Percentiles rank a stretch among this genome's conserved stretches.
Conservation (phyloP, 1,140 invertebrate species). For the Scaptodrosophila lebanonensis region DNA sequence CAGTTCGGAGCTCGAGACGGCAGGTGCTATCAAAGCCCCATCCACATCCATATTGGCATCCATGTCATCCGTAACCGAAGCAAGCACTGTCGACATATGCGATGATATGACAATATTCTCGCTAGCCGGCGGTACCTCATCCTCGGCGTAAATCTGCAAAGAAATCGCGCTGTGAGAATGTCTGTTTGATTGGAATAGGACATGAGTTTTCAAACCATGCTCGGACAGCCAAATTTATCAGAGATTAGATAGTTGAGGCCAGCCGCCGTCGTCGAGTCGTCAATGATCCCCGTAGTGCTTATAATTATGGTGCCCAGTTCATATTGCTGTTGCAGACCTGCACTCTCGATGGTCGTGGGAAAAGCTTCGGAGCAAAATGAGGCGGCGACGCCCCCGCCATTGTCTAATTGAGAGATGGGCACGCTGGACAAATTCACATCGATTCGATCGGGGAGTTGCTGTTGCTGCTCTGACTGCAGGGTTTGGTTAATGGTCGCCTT, state of each 20-base stretch:
- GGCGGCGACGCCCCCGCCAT: not conserved
- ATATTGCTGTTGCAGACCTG: conserved; percentile 32
- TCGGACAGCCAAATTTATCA: conserved; percentile 25
- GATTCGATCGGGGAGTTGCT: no score
- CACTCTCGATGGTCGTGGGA: conserved; percentile 2
- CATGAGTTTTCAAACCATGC: conserved; percentile 25
- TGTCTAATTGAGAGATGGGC: not conserved
- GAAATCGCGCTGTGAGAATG: not conserved
- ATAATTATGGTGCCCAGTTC: conserved; percentile 48
- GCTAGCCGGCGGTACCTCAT: conserved; percentile 21
- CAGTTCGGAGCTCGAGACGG: conserved; percentile 10
- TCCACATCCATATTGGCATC: conserved; percentile 14
- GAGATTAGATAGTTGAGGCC: conserved; percentile 24
- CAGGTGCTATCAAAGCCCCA: conserved; percentile 4
- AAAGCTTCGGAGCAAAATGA: conserved; percentile 4
- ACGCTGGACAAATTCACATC: conserved; percentile 5
- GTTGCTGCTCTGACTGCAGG: no score
- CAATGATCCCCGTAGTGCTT: conserved; percentile 20
- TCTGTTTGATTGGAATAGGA: not conserved
- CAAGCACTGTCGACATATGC: conserved; percentile 12
- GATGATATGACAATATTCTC: conserved; percentile 37
- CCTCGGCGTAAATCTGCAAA: conserved; percentile 35
- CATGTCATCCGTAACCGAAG: conserved; percentile 1
- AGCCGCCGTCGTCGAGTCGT: conserved; percentile 3
- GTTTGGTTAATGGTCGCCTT: no score